Percentiles rank a stretch among this genome's conserved stretches.
Conservation (phyloP, 2,113 vertebrate genomes). For the Ophthalmolycus amberensis region DNA sequence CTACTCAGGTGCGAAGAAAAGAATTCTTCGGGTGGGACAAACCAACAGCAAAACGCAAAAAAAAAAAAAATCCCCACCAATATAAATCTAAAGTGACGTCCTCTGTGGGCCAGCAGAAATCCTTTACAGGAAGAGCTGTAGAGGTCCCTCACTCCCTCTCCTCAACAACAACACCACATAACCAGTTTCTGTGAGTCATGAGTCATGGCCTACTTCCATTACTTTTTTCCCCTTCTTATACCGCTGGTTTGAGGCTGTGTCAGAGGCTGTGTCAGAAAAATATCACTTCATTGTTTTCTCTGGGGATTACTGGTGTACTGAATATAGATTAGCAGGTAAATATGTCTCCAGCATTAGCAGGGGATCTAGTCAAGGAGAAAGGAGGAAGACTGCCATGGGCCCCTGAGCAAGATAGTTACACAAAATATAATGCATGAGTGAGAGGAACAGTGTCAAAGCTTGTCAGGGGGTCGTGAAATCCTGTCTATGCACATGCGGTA, state of each 20-base stretch:
- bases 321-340: slow-evolving; percentile 64
- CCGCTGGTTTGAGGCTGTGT: slow-evolving; percentile 63
- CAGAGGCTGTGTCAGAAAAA: slow-evolving; percentile 58
- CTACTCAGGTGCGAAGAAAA: slow-evolving; percentile 60
- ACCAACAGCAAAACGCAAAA: slow-evolving; percentile 44
- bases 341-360: slow-evolving; percentile 54
- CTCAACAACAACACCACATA: slow-evolving; percentile 69
- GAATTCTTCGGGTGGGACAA: slow-evolving; percentile 52
- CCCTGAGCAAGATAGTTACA: slow-evolving; percentile 31
- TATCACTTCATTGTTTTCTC: slow-evolving; percentile 57
- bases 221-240: slow-evolving; percentile 40
- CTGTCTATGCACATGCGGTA: not conserved
- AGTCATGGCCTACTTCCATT: slow-evolving; percentile 78
- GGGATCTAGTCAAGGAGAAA: slow-evolving; percentile 40
- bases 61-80: slow-evolving; percentile 40
- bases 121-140: slow-evolving; percentile 66
- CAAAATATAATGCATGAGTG: slow-evolving; percentile 45
- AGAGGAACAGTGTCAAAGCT: slow-evolving; percentile 30
- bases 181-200: slow-evolving; percentile 67
- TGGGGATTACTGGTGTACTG: slow-evolving; percentile 44
- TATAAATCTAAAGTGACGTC: slow-evolving; percentile 73
- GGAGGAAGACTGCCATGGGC: slow-evolving; percentile 32
- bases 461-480: slow-evolving; percentile 26
- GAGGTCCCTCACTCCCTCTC: slow-evolving; percentile 70
- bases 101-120: slow-evolving; percentile 69